Evolutionary conservation across 2,113 vertebrate species (phyloP).

Genomic region (Lichenostomus cassidix): DNA sequence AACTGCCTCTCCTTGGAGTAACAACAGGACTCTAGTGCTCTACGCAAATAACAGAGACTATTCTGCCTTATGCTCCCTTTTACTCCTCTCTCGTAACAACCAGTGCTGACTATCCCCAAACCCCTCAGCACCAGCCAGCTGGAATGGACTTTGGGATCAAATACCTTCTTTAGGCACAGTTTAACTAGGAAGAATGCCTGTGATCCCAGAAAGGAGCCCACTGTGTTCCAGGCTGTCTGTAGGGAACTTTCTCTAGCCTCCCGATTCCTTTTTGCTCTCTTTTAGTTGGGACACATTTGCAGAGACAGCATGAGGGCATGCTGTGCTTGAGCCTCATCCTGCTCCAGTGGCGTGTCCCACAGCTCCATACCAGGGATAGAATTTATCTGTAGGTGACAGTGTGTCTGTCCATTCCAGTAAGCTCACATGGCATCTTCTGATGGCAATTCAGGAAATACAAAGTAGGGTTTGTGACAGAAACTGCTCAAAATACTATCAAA

Average conservation of each 20-base stretch:
- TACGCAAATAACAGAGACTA: background rate
- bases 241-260: background rate
- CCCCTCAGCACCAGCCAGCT: background rate
- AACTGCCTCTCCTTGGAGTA: background rate
- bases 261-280: background rate
- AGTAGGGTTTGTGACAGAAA: background rate
- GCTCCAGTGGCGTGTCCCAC: background rate
- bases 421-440: background rate
- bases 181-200: background rate
- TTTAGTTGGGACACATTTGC: too few species aligned
- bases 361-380: background rate
- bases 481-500: background rate
- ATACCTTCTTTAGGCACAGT: background rate
- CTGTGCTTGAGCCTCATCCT: background rate
- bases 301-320: background rate
- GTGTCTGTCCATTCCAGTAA: fast-evolving
- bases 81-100: background rate
- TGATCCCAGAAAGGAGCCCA: background rate
- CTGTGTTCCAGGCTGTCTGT: background rate
- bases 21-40: background rate
- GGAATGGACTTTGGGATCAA: background rate
- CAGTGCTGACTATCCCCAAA: background rate
- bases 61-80: background rate
- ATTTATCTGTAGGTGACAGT: background rate
- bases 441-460: background rate